A percentile compares a stretch with the other conserved stretches of the same genome.
Conservation (phyloP, 2,797 vertebrate species). For the Paguma larvata region DNA sequence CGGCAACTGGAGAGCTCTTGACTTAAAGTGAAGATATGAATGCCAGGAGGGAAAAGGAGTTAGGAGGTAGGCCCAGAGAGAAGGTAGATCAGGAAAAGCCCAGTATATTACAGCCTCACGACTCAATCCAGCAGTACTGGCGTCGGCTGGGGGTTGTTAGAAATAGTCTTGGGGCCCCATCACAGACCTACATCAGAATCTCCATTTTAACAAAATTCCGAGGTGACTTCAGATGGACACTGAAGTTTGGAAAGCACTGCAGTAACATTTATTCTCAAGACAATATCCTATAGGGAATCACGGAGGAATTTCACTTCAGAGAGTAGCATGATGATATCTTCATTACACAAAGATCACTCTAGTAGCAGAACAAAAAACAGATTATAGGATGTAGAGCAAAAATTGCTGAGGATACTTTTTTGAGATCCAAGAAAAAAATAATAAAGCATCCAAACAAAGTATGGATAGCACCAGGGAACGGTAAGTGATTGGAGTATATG, state of each 20-base stretch:
- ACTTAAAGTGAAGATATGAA: not conserved
- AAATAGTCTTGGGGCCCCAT: not conserved
- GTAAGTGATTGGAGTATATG: not conserved
- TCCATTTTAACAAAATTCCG: slow-evolving; percentile 40
- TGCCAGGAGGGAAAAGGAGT: not conserved
- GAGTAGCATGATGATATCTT: not conserved
- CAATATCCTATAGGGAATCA: not conserved
- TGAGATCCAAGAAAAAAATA: not conserved
- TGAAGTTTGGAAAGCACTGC: not conserved
- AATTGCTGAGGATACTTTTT: slow-evolving; percentile 18
- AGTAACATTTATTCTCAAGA: not conserved
- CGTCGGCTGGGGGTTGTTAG: not conserved
- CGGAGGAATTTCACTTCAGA: not conserved
- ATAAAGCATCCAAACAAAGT: not conserved
- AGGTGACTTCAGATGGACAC: not conserved
- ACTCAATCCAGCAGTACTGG: not conserved
- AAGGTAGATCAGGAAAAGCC: not conserved
- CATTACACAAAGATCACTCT: not conserved
- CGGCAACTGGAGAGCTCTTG: not conserved
- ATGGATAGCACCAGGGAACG: not conserved
- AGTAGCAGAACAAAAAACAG: not conserved
- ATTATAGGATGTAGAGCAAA: not conserved
- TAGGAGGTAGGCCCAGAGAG: not conserved
- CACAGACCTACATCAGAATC: not conserved
- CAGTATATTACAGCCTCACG: not conserved